Conservation (phyloP, 2,888 invertebrate species). For the Brachyopa scutellaris region DNA sequence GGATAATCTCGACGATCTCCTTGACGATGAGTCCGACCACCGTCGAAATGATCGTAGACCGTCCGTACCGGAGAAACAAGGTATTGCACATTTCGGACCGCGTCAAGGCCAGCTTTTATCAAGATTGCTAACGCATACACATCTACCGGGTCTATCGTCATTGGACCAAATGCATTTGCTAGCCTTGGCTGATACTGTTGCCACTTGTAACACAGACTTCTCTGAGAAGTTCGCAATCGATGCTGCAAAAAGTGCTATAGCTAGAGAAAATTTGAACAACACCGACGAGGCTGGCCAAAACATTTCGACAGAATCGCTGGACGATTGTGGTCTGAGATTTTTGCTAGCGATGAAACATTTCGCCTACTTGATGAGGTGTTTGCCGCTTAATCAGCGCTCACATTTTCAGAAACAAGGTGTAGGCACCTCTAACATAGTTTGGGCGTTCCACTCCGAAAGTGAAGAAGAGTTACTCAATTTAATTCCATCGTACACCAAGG, state of each 20-base stretch:
- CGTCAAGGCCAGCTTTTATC: slow-evolving; percentile 93
- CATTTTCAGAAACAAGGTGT: slow-evolving; percentile 93
- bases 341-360: slow-evolving; percentile 98
- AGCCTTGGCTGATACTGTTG: slow-evolving; percentile 99
- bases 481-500: slow-evolving; percentile 93
- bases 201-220: slow-evolving; percentile 94
- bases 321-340: slow-evolving; percentile 98
- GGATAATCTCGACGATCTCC: slow-evolving; percentile 90
- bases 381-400: slow-evolving; percentile 94
- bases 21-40: slow-evolving; percentile 88
- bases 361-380: slow-evolving; percentile 95
- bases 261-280: slow-evolving; percentile 85
- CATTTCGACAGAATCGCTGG: slow-evolving; percentile 89
- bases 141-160: slow-evolving; percentile 96
- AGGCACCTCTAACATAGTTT: slow-evolving; percentile 95
- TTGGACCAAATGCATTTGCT: slow-evolving; percentile 99
- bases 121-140: slow-evolving; percentile 95
- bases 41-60: slow-evolving; percentile 85
- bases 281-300: slow-evolving; percentile 83
- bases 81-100: slow-evolving; percentile 93
- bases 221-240: slow-evolving; percentile 91
- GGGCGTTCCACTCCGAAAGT: slow-evolving; percentile 99
- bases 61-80: slow-evolving; percentile 88
- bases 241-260: slow-evolving; percentile 86
- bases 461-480: slow-evolving; percentile 96